A percentile compares a stretch with the other conserved stretches of the same genome.
These are phyloP conservation scores for Hydropsyche betteni DNA, from an alignment of 2,888 invertebrate species.

Conservation along the genomic window DNA sequence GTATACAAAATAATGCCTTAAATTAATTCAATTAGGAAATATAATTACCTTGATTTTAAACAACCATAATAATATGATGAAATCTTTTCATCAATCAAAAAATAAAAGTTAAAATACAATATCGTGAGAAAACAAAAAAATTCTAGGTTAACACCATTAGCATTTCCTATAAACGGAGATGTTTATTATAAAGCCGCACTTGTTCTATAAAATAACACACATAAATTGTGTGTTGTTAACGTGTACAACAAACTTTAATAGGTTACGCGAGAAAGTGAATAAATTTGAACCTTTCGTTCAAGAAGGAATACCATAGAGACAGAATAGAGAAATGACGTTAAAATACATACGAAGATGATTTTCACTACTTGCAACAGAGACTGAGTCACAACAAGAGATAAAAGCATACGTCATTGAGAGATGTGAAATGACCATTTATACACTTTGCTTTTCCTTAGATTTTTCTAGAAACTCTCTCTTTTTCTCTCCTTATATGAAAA, in stretches of 20 bases:
- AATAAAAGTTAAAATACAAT: slow-evolving; percentile 12
- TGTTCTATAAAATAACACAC: background rate
- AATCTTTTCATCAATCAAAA: slow-evolving; percentile 1
- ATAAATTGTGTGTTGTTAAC: background rate
- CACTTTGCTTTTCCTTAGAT: slow-evolving; percentile 20
- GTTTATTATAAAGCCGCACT: background rate
- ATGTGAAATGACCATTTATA: slow-evolving; percentile 30
- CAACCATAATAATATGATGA: background rate
- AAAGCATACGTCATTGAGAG: background rate
- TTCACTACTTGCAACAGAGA: slow-evolving; percentile 15
- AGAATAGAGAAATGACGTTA: slow-evolving; percentile 12
- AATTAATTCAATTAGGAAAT: background rate
- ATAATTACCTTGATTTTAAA: slow-evolving; percentile 11
- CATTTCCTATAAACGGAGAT: slow-evolving; percentile 13
- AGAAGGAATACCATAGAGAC: slow-evolving; percentile 11
- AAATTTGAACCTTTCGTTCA: background rate
- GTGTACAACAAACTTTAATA: slow-evolving; percentile 5
- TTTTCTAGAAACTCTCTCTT: slow-evolving; percentile 29
- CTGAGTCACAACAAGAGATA: slow-evolving; percentile 1
- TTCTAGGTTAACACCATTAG: slow-evolving; percentile 7
- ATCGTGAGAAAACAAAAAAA: slow-evolving; percentile 17
- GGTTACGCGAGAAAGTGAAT: slow-evolving; percentile 19
- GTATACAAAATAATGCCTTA: background rate
- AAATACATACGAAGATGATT: slow-evolving; percentile 10
- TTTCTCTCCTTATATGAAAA: background rate